Evolutionary conservation across 2,797 vertebrate species (phyloP).

Genomic region (Oceanodroma leucorhoa): DNA sequence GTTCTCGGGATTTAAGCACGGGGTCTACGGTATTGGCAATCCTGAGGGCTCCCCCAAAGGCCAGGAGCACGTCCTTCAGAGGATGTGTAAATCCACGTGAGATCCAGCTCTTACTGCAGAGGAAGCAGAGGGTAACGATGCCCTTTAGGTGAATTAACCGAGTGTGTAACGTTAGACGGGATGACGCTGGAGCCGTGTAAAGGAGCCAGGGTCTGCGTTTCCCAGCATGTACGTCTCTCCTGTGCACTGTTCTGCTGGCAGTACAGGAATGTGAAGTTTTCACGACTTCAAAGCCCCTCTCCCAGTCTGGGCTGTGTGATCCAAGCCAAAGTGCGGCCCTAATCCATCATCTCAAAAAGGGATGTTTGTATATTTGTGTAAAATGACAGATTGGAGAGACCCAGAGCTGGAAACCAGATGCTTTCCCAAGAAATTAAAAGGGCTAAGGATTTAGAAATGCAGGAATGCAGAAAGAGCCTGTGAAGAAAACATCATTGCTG

Average conservation of each 20-base stretch:
- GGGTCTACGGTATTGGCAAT: rapidly evolving
- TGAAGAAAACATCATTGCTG: neutral
- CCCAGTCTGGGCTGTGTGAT: constrained; percentile 9
- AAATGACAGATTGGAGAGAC: constrained; percentile 32
- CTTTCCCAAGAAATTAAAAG: constrained; percentile 48
- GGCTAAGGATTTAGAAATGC: neutral
- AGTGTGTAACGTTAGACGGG: rapidly evolving
- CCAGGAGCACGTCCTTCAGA: neutral
- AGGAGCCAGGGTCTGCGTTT: neutral
- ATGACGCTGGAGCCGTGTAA: neutral
- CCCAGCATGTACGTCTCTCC: neutral
- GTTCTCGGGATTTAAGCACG: rapidly evolving
- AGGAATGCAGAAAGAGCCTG: neutral
- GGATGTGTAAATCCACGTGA: neutral
- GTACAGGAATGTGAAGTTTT: neutral
- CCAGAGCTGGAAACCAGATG: constrained; percentile 55
- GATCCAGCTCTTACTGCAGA: neutral
- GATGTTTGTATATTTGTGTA: constrained; percentile 57
- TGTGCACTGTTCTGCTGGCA: neutral
- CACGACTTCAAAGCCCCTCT: constrained; percentile 19
- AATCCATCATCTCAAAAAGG: constrained; percentile 25
- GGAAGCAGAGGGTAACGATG: neutral
- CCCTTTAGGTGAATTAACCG: neutral
- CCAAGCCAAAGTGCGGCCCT: constrained; percentile 3
- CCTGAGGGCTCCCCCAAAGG: neutral